Percentiles rank a stretch among this genome's conserved stretches.
Conservation (phyloP, 2,888 invertebrate species). For the Hirtodrosophila cameraria region DNA sequence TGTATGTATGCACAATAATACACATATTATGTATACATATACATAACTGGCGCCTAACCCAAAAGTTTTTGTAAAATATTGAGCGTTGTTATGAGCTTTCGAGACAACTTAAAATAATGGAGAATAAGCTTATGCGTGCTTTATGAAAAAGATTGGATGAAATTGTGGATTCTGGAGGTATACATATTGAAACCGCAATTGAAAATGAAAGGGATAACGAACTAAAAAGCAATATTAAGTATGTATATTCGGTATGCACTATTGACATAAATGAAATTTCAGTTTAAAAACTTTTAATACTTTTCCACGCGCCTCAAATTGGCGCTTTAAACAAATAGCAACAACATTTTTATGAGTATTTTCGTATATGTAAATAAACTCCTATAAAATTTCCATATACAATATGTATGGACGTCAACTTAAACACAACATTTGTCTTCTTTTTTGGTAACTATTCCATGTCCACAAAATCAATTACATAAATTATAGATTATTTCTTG, state of each 20-base stretch:
- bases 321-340: conserved; percentile 26
- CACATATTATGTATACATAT: conserved; percentile 6
- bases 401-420: conserved; percentile 29
- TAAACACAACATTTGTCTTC: conserved; percentile 38
- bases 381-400: conserved; percentile 60
- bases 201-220: conserved; percentile 25
- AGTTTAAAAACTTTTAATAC: conserved; percentile 22
- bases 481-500: conserved; percentile 72
- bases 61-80: conserved; percentile 6
- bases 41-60: conserved; percentile 25
- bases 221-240: conserved; percentile 17
- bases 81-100: conserved; percentile 14
- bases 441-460: conserved; percentile 14
- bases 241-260: conserved; percentile 7
- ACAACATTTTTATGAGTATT: conserved; percentile 35
- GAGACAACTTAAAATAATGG: conserved; percentile 24
- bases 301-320: conserved; percentile 27
- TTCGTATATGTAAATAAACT: conserved; percentile 58
- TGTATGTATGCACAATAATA: too few species aligned
- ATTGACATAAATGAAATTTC: conserved; percentile 13
- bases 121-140: conserved; percentile 38
- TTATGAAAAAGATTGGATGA: conserved; percentile 17
- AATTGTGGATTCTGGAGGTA: conserved; percentile 4
- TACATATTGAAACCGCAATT: conserved; percentile 41
- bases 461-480: conserved; percentile 16